These are phyloP conservation scores for Linnaemya vulpina DNA, from an alignment of 2,888 invertebrate genomes.

Conservation along the genomic window DNA sequence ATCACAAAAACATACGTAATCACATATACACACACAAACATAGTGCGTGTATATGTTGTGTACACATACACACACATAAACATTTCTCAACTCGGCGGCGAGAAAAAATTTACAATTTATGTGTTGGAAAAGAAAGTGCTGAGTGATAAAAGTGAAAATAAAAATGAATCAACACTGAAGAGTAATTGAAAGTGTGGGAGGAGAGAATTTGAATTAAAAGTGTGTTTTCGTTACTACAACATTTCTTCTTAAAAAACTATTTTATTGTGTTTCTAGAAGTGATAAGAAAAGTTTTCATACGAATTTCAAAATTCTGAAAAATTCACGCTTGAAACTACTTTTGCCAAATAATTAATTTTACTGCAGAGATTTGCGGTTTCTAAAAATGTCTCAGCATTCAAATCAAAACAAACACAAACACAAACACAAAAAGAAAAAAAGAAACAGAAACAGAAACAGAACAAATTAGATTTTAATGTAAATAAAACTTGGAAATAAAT, in stretches of 20 bases:
- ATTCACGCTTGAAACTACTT: neutral
- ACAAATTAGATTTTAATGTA: neutral
- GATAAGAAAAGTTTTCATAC: neutral
- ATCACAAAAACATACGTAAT: neutral
- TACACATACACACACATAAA: neutral
- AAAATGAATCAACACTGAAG: neutral
- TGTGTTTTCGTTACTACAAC: constrained; percentile 53
- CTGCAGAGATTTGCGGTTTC: neutral
- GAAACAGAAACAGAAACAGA: neutral
- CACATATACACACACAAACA: no score
- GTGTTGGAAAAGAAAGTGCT: constrained; percentile 20
- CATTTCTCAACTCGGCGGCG: neutral
- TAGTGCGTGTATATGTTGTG: no score
- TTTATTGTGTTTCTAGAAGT: neutral
- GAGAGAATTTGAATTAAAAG: neutral
- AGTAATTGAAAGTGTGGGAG: neutral
- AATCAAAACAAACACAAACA: constrained; percentile 11
- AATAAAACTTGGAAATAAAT: neutral
- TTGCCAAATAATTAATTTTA: constrained; percentile 6
- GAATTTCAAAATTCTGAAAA: constrained; percentile 18
- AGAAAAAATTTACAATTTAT: neutral
- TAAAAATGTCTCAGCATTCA: constrained; percentile 17
- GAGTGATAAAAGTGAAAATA: neutral
- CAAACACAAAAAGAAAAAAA: constrained; percentile 10
- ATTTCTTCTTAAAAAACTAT: constrained; percentile 35